A percentile compares a stretch with the other conserved stretches of the same genome.
Conservation (phyloP, 1,140 invertebrate species). For the Drosophila nannoptera region DNA sequence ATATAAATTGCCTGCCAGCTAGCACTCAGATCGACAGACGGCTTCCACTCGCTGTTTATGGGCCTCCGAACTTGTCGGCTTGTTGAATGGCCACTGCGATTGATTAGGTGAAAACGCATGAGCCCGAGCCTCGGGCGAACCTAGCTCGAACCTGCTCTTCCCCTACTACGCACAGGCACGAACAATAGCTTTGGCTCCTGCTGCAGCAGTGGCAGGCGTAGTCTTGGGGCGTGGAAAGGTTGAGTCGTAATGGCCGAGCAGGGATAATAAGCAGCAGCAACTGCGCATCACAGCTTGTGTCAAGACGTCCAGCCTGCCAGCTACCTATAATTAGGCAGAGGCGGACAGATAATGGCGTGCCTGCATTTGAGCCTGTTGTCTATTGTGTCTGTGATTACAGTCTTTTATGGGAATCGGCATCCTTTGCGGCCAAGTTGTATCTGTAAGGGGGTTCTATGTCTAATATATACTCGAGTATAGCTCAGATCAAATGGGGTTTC, state of each 20-base stretch:
- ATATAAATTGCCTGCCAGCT: constrained; percentile 64
- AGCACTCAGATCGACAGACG: constrained; percentile 9
- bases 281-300: too few species aligned
- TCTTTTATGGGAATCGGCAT: constrained; percentile 1
- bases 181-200: too few species aligned
- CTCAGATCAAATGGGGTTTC: too few species aligned
- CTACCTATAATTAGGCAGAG: too few species aligned
- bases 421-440: neutral
- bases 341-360: too few species aligned
- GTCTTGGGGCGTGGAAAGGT: too few species aligned
- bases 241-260: too few species aligned
- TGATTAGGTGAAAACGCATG: constrained; percentile 69
- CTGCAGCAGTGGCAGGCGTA: too few species aligned
- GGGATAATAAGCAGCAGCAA: too few species aligned
- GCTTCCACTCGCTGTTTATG: constrained; percentile 2
- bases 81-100: constrained; percentile 53
- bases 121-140: constrained; percentile 42
- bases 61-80: constrained; percentile 26
- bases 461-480: too few species aligned
- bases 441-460: neutral
- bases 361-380: neutral
- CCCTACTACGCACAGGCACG: too few species aligned
- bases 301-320: too few species aligned
- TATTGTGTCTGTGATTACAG: neutral
- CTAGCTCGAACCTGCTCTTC: neutral